These are phyloP conservation scores for Avahi laniger DNA, from an alignment of 2,797 vertebrate species.

Conservation along the genomic window DNA sequence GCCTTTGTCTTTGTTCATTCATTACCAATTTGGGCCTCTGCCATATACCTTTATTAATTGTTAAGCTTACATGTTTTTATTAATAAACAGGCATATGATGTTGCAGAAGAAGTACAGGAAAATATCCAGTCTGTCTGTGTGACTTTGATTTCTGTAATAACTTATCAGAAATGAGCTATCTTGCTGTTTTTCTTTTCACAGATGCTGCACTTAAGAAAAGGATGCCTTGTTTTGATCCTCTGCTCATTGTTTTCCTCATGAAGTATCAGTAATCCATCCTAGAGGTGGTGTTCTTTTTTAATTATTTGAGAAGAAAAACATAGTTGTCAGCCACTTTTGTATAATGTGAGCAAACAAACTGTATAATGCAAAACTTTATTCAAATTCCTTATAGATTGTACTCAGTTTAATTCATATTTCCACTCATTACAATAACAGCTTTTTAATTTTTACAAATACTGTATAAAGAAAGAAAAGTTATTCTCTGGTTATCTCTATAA, in stretches of 20 bases:
- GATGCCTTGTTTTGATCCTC: conserved; percentile 40
- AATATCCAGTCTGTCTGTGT: background rate
- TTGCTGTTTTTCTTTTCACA: conserved; percentile 60
- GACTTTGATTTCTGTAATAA: conserved; percentile 26
- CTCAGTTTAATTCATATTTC: conserved; percentile 13
- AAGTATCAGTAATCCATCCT: conserved; percentile 49
- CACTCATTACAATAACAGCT: background rate
- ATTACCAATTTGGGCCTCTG: background rate
- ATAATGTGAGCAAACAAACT: conserved; percentile 20
- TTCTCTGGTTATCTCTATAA: conserved; percentile 6
- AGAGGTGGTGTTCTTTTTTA: conserved; percentile 47
- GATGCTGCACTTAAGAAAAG: conserved; percentile 38
- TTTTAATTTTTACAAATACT: conserved; percentile 24
- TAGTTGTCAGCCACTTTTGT: conserved; percentile 14
- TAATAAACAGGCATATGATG: conserved; percentile 1
- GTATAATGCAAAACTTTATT: conserved; percentile 22
- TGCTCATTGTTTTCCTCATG: conserved; percentile 47
- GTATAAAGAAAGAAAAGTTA: background rate
- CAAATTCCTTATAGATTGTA: conserved; percentile 5
- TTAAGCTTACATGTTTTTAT: background rate
- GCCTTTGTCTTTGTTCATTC: background rate
- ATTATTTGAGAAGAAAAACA: conserved; percentile 44
- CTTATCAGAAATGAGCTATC: conserved; percentile 47
- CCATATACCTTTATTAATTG: background rate
- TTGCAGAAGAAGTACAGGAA: background rate